Evolutionary conservation across 2,797 vertebrate genomes (phyloP), one percentile per base, ranked within the genome.

Genomic region (Sylvia borin): DNA sequence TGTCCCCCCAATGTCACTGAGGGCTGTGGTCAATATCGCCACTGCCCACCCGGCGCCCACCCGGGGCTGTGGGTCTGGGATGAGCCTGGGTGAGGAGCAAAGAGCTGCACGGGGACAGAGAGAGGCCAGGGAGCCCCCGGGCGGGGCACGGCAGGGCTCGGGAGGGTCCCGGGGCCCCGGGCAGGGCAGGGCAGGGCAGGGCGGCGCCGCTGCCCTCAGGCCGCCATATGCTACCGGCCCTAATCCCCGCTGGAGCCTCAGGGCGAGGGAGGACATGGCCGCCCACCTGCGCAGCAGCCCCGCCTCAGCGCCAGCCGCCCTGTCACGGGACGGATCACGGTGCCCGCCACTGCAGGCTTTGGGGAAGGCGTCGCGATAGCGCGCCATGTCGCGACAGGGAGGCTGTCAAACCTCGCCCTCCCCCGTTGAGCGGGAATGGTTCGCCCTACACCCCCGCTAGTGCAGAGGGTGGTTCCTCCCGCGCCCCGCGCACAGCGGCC

Each of bases 191-290:
- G 24, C 12, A n/a, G 42, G 34, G 38, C 40, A 62, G 80, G 80
- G 80, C 70, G 71, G 81, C 14, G 67, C 66, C 10, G 20, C 21
- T 21, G 77, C 50, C 40, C 43, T 15, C 1, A 36, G 55, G 43
- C 67, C 25, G 29, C 92, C 88, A 92, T 93, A 68, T 90, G 92
- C 68, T 38, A 68, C 91, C 42, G 62, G 21, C 51, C 50, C 66
- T 94, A 92, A 93, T 85, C 88, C 85, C 32, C 5, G 6, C 68
- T 8, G 68, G 7, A 13, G 84, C 85, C 53, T 21, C 55, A 24
- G 82, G 88, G 66, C 42, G 29, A 64, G 11, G 81, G 78, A 43
- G 87, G 85, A 71, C 88, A 48, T 48, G 92, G 76, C 86, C 38
- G 19, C 71, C 81, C 78, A 47, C 75, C 53, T 38, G 85, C 8